These are phyloP conservation scores for Heliconius eleuchia DNA, from an alignment of 1,140 invertebrate species.

Conservation along the genomic window DNA sequence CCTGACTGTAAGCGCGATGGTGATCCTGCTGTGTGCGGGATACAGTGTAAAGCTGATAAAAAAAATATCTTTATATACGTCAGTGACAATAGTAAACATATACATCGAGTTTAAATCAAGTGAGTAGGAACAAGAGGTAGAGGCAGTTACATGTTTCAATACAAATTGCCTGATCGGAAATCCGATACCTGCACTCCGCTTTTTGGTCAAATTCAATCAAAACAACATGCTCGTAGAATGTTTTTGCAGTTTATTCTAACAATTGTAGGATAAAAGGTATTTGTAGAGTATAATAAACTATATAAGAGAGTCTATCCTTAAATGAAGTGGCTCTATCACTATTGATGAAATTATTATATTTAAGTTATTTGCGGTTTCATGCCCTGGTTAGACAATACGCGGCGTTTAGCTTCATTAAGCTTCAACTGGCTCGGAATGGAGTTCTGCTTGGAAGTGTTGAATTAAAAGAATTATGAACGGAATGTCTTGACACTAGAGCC, in stretches of 20 bases:
- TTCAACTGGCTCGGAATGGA: no score
- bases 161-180: constrained; percentile 22
- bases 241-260: constrained; percentile 14
- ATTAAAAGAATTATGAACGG: no score
- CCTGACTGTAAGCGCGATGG: no score
- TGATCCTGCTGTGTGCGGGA: no score
- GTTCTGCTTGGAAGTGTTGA: no score
- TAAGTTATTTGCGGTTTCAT: no score
- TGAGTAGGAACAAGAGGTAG: neutral
- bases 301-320: neutral
- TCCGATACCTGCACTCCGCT: constrained; percentile 13
- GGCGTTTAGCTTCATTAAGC: no score
- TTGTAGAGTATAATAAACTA: neutral
- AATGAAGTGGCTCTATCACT: no score
- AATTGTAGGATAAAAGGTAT: neutral
- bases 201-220: constrained; percentile 27
- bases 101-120: neutral
- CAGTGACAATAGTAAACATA: neutral
- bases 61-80: no score
- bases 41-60: no score
- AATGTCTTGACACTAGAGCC: no score
- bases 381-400: no score
- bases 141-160: constrained; percentile 13
- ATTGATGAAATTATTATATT: neutral
- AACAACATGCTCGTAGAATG: constrained; percentile 7